Evolutionary conservation across 2,113 vertebrate species (phyloP).

Genomic region (Sturnus vulgaris): DNA sequence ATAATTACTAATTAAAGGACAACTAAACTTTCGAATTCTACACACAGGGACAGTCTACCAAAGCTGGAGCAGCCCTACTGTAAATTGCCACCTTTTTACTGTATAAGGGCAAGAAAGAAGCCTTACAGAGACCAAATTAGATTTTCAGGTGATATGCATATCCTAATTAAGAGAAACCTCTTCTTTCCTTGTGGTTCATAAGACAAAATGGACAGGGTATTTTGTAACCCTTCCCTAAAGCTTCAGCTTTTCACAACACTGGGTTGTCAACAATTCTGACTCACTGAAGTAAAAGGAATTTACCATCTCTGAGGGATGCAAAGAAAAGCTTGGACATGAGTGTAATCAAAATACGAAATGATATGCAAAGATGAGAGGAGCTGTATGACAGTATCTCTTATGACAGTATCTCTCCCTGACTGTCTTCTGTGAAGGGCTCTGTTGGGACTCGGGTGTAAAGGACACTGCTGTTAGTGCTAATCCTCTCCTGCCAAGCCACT

Average conservation of each 20-base stretch:
- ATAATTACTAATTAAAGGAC: neutral
- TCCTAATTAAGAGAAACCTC: neutral
- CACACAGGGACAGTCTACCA: neutral
- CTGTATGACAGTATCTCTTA: fast-evolving
- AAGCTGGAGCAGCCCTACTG: neutral
- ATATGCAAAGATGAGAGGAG: neutral
- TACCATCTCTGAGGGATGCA: neutral
- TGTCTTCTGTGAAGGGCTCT: neutral
- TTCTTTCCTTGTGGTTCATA: neutral
- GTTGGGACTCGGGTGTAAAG: neutral
- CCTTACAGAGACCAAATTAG: neutral
- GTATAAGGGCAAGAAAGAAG: neutral
- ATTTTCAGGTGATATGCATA: neutral
- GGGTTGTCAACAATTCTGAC: neutral
- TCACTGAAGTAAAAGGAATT: neutral
- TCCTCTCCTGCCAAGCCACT: neutral
- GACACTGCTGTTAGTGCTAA: neutral
- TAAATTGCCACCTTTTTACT: neutral
- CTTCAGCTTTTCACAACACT: neutral
- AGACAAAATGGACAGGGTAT: neutral
- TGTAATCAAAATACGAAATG: neutral
- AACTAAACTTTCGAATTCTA: neutral
- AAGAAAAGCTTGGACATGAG: neutral
- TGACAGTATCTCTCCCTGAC: fast-evolving
- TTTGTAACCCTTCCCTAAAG: neutral